phyloP scores from a whole-genome alignment of 2,113 vertebrate species.

The Heptranchias perlo region DNA sequence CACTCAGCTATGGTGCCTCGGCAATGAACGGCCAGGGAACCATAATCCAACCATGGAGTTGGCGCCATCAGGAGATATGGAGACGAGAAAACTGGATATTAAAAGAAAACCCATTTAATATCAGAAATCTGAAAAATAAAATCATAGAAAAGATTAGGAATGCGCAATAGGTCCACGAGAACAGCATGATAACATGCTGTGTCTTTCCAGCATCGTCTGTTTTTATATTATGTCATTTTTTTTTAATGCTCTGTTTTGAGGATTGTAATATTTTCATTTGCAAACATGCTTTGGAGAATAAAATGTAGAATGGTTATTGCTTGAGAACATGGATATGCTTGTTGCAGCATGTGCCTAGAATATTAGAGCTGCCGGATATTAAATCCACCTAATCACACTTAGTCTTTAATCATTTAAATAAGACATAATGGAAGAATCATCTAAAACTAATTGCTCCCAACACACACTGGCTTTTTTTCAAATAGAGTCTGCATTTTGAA shows the following conservation, averaged over 20 bases:
- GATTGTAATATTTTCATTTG: conserved; percentile 24
- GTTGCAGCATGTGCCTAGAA: not conserved
- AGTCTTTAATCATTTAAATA: conserved; percentile 36
- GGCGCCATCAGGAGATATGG: not conserved
- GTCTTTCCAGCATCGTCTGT: not conserved
- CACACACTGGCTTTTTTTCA: not conserved
- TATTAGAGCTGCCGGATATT: conserved; percentile 19
- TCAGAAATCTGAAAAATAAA: not conserved
- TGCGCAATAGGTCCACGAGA: not conserved
- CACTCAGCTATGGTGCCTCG: not conserved
- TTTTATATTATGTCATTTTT: not conserved
- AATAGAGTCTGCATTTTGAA: not conserved
- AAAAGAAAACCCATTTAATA: not conserved
- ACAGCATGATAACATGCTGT: not conserved
- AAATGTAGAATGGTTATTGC: conserved; percentile 1
- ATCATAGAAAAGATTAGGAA: not conserved
- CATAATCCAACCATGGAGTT: not conserved
- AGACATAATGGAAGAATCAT: conserved; percentile 37
- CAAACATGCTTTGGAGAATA: not conserved
- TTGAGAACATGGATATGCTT: not conserved
- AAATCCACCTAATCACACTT: conserved; percentile 33
- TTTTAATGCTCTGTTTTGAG: not conserved
- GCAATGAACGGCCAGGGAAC: no score
- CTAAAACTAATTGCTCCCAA: not conserved
- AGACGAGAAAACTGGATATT: not conserved